Evolutionary conservation across 2,888 invertebrate species (phyloP).

Genomic region (Barypeithes pellucidus): DNA sequence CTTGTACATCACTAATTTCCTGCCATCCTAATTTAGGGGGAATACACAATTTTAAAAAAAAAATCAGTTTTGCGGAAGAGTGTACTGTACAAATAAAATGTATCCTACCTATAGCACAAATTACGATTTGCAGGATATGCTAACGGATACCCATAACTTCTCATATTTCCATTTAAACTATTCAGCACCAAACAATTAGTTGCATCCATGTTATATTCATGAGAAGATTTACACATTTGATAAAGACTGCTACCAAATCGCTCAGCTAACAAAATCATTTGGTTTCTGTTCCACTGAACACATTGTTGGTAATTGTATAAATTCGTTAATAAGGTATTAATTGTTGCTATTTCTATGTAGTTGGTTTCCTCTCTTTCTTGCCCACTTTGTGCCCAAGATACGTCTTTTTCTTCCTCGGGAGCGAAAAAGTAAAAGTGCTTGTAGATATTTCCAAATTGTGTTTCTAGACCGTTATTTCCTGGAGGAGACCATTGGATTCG

Average conservation of each 20-base stretch:
- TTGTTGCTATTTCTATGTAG: slow-evolving; percentile 62
- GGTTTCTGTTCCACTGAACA: slow-evolving; percentile 58
- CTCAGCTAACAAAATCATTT: slow-evolving; percentile 54
- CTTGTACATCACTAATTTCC: too few relatives aligned
- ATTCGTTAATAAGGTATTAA: slow-evolving; percentile 57
- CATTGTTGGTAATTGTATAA: slow-evolving; percentile 57
- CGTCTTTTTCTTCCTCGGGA: slow-evolving; percentile 57
- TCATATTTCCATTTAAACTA: slow-evolving; percentile 67
- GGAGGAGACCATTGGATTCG: slow-evolving; percentile 34
- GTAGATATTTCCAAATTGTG: slow-evolving; percentile 51
- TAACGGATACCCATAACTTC: slow-evolving; percentile 70
- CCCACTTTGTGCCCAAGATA: slow-evolving; percentile 20
- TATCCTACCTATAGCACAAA: slow-evolving; percentile 70
- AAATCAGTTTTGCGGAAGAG: too few relatives aligned
- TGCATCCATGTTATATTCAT: slow-evolving; percentile 27
- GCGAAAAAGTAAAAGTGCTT: slow-evolving; percentile 65
- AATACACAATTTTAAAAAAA: too few relatives aligned
- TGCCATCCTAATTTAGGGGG: too few relatives aligned
- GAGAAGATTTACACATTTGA: slow-evolving; percentile 47
- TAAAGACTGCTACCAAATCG: slow-evolving; percentile 54
- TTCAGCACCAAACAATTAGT: slow-evolving; percentile 65
- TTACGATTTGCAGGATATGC: slow-evolving; percentile 69
- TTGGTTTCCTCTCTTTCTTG: slow-evolving; percentile 63
- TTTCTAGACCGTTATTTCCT: slow-evolving; percentile 50
- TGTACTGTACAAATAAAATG: too few relatives aligned